These are phyloP conservation scores for Drosophila nasuta DNA, from an alignment of 1,140 invertebrate species.

Conservation along the genomic window DNA sequence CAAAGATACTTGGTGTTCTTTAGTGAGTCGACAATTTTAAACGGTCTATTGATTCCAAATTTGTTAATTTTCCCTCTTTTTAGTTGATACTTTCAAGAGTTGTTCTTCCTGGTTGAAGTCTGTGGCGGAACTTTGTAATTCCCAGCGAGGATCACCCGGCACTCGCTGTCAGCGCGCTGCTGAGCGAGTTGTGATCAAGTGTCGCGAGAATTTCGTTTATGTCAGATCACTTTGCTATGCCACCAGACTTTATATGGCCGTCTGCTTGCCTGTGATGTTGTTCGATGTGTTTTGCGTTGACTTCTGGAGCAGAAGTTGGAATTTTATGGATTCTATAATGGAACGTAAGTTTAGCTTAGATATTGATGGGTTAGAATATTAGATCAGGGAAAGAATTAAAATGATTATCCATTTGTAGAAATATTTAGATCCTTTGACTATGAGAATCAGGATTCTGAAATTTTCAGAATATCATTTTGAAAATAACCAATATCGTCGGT, in stretches of 20 bases:
- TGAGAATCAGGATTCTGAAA: too few relatives aligned
- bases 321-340: background rate
- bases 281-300: background rate
- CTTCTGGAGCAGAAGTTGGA: background rate
- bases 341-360: background rate
- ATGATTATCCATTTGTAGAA: too few relatives aligned
- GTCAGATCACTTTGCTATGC: background rate
- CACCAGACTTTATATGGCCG: background rate
- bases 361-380: too few relatives aligned
- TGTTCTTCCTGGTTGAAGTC: background rate
- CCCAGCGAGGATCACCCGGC: background rate
- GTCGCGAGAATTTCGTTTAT: background rate
- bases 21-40: background rate
- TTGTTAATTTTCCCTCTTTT: background rate
- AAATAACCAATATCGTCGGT: too few relatives aligned
- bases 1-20: background rate
- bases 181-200: background rate
- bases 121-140: background rate
- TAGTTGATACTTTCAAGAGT: background rate
- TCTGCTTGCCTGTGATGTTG: background rate
- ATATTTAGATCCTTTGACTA: too few relatives aligned
- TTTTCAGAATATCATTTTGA: too few relatives aligned
- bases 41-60: background rate
- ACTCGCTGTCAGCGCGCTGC: background rate
- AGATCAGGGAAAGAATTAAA: too few relatives aligned